Conservation (phyloP, 2,113 vertebrate species). For the Hystrix cristata region DNA sequence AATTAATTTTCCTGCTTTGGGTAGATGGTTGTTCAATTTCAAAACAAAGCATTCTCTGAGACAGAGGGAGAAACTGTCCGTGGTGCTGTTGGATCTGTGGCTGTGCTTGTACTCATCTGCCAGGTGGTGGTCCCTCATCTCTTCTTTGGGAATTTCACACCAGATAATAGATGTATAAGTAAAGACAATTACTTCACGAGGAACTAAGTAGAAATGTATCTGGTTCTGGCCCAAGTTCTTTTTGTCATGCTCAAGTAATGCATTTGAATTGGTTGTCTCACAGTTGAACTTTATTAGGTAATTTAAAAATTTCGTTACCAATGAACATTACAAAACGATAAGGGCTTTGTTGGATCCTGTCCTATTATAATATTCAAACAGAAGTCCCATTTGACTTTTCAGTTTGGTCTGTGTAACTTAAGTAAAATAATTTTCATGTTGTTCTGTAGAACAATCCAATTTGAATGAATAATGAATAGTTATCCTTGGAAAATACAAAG, state of each 20-base stretch:
- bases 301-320: conserved; percentile 65
- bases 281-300: conserved; percentile 39
- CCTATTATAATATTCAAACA: background rate
- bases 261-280: conserved; percentile 58
- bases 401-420: conserved; percentile 36
- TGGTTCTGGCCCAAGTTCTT: background rate
- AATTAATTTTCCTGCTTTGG: background rate
- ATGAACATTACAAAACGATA: conserved; percentile 49
- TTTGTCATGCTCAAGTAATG: background rate
- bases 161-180: background rate
- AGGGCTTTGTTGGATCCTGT: conserved; percentile 17
- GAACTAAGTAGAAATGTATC: background rate
- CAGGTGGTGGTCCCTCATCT: background rate
- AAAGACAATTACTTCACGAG: conserved; percentile 2
- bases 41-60: background rate
- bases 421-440: conserved; percentile 61
- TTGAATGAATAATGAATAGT: conserved; percentile 53
- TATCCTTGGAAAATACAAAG: conserved; percentile 51
- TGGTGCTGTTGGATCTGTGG: background rate
- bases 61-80: background rate
- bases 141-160: background rate
- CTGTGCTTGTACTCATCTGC: background rate
- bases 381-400: conserved; percentile 35
- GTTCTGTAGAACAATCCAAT: conserved; percentile 26
- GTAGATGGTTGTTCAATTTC: background rate